phyloP scores from a whole-genome alignment of 2,888 invertebrate species.

The Dasysyrphus tricinctus region DNA sequence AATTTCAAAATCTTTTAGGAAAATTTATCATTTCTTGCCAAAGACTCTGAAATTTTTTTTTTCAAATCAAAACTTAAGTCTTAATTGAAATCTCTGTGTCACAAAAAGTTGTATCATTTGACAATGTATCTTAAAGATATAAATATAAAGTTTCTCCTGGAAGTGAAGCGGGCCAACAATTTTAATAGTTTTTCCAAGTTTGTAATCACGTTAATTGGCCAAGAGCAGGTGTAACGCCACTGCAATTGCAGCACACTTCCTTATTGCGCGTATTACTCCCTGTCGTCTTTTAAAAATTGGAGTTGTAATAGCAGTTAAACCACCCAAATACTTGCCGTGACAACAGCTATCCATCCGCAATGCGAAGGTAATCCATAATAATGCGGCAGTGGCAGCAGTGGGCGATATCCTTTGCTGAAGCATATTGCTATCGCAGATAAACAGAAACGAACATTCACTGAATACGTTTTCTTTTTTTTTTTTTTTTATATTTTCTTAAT shows the following conservation, averaged over 20 bases:
- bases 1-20: neutral
- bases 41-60: neutral
- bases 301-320: neutral
- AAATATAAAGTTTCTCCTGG: conserved; percentile 58
- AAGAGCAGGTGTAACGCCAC: conserved; percentile 54
- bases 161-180: conserved; percentile 16
- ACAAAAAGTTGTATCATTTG: conserved; percentile 14
- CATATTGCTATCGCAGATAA: conserved; percentile 41
- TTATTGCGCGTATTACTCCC: conserved; percentile 54
- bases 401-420: conserved; percentile 62
- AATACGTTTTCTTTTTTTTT: neutral
- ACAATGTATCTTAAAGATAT: neutral
- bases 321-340: conserved; percentile 64
- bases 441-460: conserved; percentile 27
- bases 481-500: conserved; percentile 11
- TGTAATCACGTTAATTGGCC: conserved; percentile 70
- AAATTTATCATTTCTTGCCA: neutral
- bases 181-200: conserved; percentile 56
- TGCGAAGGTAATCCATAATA: conserved; percentile 63
- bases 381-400: neutral
- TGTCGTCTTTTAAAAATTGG: conserved; percentile 37
- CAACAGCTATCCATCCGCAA: conserved; percentile 57
- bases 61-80: neutral
- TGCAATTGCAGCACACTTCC: conserved; percentile 49
- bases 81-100: neutral